These are phyloP conservation scores for Eulemur albifrons DNA, from an alignment of 2,797 vertebrate genomes.

Conservation along the genomic window DNA sequence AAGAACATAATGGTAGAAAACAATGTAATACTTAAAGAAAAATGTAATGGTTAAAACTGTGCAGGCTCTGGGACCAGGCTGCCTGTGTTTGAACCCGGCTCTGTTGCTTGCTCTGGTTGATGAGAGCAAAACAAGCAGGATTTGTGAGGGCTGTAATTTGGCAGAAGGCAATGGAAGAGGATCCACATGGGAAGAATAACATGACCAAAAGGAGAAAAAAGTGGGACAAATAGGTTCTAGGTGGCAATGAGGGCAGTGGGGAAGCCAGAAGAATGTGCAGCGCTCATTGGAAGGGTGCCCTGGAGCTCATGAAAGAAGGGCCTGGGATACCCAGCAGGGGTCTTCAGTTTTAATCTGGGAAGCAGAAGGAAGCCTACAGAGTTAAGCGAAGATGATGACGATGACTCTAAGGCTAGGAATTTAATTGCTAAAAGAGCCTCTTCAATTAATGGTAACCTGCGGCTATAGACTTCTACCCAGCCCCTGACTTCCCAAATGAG, in stretches of 20 bases:
- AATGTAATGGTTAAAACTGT: not conserved
- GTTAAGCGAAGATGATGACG: not conserved
- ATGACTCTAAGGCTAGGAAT: not conserved
- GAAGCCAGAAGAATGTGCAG: not conserved
- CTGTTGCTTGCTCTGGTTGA: not conserved
- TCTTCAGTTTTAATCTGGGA: not conserved
- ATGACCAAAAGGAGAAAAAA: not conserved
- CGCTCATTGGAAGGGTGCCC: not conserved
- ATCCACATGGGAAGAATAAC: not conserved
- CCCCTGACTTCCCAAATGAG: not conserved
- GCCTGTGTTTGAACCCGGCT: not conserved
- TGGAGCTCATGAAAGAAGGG: not conserved
- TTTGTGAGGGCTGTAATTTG: not conserved
- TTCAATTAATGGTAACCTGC: not conserved
- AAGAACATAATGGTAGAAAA: not conserved
- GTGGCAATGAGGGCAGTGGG: not conserved
- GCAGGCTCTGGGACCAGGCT: not conserved
- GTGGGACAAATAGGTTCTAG: not conserved
- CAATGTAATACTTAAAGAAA: not conserved
- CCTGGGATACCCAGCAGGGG: not conserved
- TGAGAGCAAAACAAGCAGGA: not conserved
- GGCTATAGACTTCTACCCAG: no score
- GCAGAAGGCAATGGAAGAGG: not conserved
- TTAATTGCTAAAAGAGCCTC: not conserved
- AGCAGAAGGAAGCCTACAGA: not conserved